A percentile compares a stretch with the other conserved stretches of the same genome.
Conservation (phyloP, 2,797 vertebrate species). For the Sebastes nivosus region DNA sequence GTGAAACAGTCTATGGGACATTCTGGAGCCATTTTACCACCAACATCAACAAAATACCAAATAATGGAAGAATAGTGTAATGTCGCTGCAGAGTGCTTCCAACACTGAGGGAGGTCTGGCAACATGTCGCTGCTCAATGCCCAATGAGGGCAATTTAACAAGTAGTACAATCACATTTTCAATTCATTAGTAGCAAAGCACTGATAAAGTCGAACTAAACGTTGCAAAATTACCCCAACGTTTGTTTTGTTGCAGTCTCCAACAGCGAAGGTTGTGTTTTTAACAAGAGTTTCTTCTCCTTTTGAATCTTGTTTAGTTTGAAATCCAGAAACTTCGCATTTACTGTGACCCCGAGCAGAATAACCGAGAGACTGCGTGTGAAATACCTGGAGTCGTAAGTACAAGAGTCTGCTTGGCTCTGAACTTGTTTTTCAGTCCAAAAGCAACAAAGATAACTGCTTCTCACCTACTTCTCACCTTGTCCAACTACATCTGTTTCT, state of each 20-base stretch:
- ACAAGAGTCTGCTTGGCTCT: conserved; percentile 12
- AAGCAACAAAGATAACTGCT: conserved; percentile 28
- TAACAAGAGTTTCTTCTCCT: neutral
- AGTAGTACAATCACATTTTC: conserved; percentile 36
- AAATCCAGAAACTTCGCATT: conserved; percentile 95
- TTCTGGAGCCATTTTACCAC: conserved; percentile 41
- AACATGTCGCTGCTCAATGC: conserved; percentile 18
- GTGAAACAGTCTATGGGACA: conserved; percentile 20
- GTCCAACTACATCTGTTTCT: conserved; percentile 42
- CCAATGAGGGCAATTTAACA: conserved; percentile 16
- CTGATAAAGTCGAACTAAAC: conserved; percentile 38
- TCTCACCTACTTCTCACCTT: conserved; percentile 50
- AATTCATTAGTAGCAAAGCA: conserved; percentile 42
- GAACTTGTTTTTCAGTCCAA: conserved; percentile 17
- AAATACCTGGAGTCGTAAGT: conserved; percentile 97
- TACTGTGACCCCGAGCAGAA: conserved; percentile 99
- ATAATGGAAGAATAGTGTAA: conserved; percentile 54
- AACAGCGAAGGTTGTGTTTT: neutral
- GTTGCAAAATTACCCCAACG: conserved; percentile 20
- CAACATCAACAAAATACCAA: conserved; percentile 52
- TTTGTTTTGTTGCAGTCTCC: conserved; percentile 20
- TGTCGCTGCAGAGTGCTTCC: conserved; percentile 19
- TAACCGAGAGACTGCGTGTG: conserved; percentile 93
- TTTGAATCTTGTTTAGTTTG: conserved; percentile 84
- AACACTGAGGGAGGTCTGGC: conserved; percentile 62